These are phyloP conservation scores for Xiphophorus couchianus DNA, from an alignment of 2,113 vertebrate species.

Conservation along the genomic window DNA sequence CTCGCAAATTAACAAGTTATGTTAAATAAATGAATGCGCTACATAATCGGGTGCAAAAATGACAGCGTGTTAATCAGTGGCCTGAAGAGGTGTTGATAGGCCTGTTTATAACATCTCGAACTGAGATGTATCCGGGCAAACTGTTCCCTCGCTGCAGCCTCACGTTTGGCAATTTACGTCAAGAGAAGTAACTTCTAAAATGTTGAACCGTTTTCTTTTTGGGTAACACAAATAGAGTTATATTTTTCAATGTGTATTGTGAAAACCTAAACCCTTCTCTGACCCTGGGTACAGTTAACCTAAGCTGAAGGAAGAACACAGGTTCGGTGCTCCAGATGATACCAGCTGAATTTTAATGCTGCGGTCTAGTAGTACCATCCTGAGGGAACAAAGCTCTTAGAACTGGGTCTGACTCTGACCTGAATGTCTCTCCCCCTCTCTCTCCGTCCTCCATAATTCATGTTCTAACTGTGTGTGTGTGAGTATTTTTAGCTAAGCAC, in stretches of 20 bases:
- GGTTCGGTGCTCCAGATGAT: constrained; percentile 53
- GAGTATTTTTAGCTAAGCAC: constrained; percentile 75
- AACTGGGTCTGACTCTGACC: constrained; percentile 80
- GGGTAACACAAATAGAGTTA: constrained; percentile 1
- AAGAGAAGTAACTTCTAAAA: background rate
- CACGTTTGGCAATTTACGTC: background rate
- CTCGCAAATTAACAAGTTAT: constrained; percentile 1
- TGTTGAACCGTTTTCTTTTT: background rate
- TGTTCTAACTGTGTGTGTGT: constrained; percentile 60
- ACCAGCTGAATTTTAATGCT: constrained; percentile 72
- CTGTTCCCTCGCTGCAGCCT: background rate
- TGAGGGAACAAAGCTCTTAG: constrained; percentile 64
- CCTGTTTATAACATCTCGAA: constrained; percentile 5
- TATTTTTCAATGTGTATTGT: background rate
- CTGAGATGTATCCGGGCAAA: constrained; percentile 3
- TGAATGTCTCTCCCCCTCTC: constrained; percentile 65
- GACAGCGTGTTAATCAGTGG: constrained; percentile 3
- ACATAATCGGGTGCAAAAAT: constrained; percentile 9
- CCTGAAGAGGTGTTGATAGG: constrained; percentile 8
- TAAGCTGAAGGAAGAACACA: constrained; percentile 35
- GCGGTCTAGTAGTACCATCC: constrained; percentile 66
- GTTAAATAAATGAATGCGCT: background rate
- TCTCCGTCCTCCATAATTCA: constrained; percentile 74
- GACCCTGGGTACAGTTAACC: constrained; percentile 32
- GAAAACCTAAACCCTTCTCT: background rate